Conservation (phyloP, 1,140 invertebrate genomes). For the Zaprionus inermis region DNA sequence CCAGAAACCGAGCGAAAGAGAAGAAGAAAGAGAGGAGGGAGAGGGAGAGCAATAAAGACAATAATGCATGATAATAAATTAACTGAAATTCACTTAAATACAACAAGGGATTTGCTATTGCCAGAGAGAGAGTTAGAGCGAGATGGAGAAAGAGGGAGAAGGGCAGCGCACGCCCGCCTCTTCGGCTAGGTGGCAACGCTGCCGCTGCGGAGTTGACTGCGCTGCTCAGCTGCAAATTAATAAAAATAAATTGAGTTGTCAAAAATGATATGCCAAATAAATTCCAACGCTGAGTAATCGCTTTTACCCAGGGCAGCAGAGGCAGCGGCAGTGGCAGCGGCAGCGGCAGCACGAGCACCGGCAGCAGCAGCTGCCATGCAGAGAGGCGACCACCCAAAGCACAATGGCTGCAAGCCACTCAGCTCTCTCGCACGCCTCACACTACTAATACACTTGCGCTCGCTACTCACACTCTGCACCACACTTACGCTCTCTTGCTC, state of each 20-base stretch:
- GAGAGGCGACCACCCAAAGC: constrained; percentile 46
- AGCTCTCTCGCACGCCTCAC: too few relatives aligned
- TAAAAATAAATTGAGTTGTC: constrained; percentile 84
- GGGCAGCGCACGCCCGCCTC: background rate
- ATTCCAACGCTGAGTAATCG: constrained; percentile 84
- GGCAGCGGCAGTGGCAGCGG: constrained; percentile 4
- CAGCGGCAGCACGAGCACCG: background rate
- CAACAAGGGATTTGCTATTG: constrained; percentile 30
- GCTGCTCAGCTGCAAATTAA: constrained; percentile 80
- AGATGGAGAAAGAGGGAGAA: constrained; percentile 1
- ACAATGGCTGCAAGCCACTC: constrained; percentile 60
- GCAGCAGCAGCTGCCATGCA: background rate
- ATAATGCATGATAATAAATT: constrained; percentile 83
- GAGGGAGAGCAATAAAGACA: constrained; percentile 34
- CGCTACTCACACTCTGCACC: background rate
- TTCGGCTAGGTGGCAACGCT: background rate
- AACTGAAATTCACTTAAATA: constrained; percentile 83
- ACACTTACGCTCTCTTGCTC: background rate
- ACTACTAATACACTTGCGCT: too few relatives aligned
- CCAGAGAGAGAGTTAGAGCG: background rate
- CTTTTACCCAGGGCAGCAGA: constrained; percentile 48
- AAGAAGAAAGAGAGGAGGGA: constrained; percentile 5
- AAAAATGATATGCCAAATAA: constrained; percentile 84
- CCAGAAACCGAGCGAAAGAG: background rate
- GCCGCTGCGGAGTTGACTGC: constrained; percentile 13